These are phyloP conservation scores for Mythimna loreyi DNA, from an alignment of 2,888 invertebrate species.

Conservation along the genomic window DNA sequence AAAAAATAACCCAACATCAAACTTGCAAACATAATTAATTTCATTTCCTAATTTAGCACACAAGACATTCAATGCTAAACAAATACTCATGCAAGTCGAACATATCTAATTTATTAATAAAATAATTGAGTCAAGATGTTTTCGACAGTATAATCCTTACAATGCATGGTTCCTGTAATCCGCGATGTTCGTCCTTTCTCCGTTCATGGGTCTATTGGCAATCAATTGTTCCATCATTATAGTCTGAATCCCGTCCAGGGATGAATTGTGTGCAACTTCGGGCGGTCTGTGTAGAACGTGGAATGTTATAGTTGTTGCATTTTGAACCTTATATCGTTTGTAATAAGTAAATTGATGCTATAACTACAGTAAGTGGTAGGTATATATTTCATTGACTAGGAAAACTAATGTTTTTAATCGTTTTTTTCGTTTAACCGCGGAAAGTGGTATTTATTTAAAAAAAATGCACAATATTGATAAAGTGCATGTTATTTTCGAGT, in stretches of 20 bases:
- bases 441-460: no score
- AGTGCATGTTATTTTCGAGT: no score
- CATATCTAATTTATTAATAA: conserved; percentile 14
- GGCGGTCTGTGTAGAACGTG: conserved; percentile 46
- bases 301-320: conserved; percentile 29
- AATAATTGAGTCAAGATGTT: conserved; percentile 27
- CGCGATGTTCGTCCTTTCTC: conserved; percentile 36
- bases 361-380: neutral
- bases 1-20: no score
- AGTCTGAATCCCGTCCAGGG: conserved; percentile 47
- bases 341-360: neutral
- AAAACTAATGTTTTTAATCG: neutral
- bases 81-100: neutral
- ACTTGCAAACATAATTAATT: neutral
- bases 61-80: neutral
- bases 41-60: neutral
- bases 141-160: conserved; percentile 41
- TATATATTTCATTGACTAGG: neutral
- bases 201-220: conserved; percentile 47
- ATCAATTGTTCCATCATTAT: conserved; percentile 52
- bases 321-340: conserved; percentile 3
- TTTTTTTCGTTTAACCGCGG: neutral
- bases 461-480: no score
- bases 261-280: conserved; percentile 45
- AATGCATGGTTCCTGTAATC: conserved; percentile 47